Percentiles rank a stretch among this genome's conserved stretches.
Evolutionary conservation across 2,888 invertebrate genomes (phyloP).

Genomic region (Pristionchus fissidentatus): DNA sequence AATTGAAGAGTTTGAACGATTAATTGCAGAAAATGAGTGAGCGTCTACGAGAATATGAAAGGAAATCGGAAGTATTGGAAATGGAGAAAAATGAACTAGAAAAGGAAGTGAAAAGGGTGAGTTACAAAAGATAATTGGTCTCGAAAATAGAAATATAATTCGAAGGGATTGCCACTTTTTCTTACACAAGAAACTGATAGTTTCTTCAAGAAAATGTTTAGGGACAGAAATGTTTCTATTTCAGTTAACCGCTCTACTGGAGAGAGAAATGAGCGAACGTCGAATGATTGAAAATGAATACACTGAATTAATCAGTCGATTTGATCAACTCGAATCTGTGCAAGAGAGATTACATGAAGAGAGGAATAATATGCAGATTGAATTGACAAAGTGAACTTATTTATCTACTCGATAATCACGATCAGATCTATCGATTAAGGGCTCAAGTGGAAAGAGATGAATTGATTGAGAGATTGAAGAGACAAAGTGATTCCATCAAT

Average conservation of each 20-base stretch:
- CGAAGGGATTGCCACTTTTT: background rate
- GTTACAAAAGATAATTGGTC: background rate
- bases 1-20: background rate
- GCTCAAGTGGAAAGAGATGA: conserved; percentile 45
- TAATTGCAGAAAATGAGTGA: conserved; percentile 64
- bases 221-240: background rate
- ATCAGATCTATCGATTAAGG: background rate
- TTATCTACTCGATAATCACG: background rate
- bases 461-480: conserved; percentile 51
- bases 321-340: conserved; percentile 61
- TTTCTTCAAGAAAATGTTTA: no score
- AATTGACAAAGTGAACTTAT: conserved; percentile 33
- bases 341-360: conserved; percentile 51
- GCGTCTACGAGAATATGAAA: conserved; percentile 66
- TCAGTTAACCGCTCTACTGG: conserved; percentile 56
- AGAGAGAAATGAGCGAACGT: conserved; percentile 55
- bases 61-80: conserved; percentile 63
- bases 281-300: conserved; percentile 57
- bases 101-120: conserved; percentile 56
- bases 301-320: conserved; percentile 54
- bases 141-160: background rate
- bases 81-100: conserved; percentile 64
- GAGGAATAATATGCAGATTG: conserved; percentile 39
- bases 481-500: conserved; percentile 64
- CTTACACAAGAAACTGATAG: background rate